Percentiles rank a stretch among this genome's conserved stretches.
Evolutionary conservation across 2,797 vertebrate species (phyloP).

Genomic region (Borostomias antarcticus): DNA sequence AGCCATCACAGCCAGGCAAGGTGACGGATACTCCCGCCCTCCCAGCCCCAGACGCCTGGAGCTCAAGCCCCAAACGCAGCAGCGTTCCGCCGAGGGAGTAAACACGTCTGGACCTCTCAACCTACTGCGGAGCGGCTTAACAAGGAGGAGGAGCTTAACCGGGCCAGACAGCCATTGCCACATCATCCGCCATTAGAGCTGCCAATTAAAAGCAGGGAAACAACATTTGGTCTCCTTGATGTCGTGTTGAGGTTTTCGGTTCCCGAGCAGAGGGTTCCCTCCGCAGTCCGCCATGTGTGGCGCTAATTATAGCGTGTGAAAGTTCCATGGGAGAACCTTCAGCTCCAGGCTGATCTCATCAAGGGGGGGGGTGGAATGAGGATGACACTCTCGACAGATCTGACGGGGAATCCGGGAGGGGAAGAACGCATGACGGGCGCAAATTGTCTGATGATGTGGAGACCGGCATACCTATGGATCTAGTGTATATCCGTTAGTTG

Average conservation of each 20-base stretch:
- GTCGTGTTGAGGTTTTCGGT: slow-evolving; percentile 70
- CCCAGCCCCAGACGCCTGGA: background rate
- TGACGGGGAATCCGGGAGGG: background rate
- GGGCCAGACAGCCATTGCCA: background rate
- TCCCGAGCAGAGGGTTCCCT: slow-evolving; percentile 44
- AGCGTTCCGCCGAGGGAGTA: slow-evolving; percentile 53
- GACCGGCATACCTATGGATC: no score
- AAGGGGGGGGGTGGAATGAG: slow-evolving; percentile 9
- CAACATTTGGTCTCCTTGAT: slow-evolving; percentile 70
- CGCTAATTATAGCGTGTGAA: slow-evolving; percentile 49
- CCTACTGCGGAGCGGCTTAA: slow-evolving; percentile 58
- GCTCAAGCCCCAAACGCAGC: slow-evolving; percentile 47
- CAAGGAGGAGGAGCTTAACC: no score
- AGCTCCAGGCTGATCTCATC: slow-evolving; percentile 17
- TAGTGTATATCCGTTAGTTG: no score
- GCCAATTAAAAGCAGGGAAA: slow-evolving; percentile 56
- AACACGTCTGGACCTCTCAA: slow-evolving; percentile 53
- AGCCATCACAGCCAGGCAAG: no score
- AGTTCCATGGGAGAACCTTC: slow-evolving; percentile 29
- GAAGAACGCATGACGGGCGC: no score
- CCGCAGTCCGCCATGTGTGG: slow-evolving; percentile 23
- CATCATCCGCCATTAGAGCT: slow-evolving; percentile 5
- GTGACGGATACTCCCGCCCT: no score
- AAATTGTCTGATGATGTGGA: no score
- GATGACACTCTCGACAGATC: background rate